Evolutionary conservation across 1,140 invertebrate species (phyloP).

Genomic region (Lordiphosa mommai): DNA sequence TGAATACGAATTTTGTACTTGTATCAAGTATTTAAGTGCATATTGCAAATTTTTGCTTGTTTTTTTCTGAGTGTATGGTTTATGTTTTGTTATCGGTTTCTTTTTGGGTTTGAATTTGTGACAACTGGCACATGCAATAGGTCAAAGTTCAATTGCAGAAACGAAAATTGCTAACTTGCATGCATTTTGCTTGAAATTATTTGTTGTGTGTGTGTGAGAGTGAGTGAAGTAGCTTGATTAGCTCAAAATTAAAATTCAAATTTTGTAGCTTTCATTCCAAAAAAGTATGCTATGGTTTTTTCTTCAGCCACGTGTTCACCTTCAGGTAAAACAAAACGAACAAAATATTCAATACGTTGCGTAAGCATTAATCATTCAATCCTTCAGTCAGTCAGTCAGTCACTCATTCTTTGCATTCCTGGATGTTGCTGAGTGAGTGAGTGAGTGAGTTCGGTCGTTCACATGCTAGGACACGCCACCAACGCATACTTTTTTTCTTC

Average conservation of each 20-base stretch:
- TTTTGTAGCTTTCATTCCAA: too few relatives aligned
- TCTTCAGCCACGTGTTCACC: too few relatives aligned
- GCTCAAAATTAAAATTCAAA: too few relatives aligned
- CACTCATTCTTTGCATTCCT: conserved; percentile 14
- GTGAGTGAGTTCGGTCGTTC: conserved; percentile 33
- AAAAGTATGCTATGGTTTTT: too few relatives aligned
- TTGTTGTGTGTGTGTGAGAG: background rate
- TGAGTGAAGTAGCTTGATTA: background rate
- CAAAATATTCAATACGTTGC: conserved; percentile 8
- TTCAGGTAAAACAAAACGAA: too few relatives aligned
- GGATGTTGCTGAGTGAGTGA: background rate
- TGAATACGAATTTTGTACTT: too few relatives aligned
- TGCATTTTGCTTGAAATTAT: background rate
- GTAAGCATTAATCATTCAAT: conserved; percentile 57
- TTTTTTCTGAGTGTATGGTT: too few relatives aligned
- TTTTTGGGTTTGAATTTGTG: too few relatives aligned
- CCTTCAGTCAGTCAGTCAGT: conserved; percentile 46
- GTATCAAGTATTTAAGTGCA: too few relatives aligned
- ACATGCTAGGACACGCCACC: conserved; percentile 33
- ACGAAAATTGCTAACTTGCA: background rate
- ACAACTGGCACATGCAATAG: too few relatives aligned
- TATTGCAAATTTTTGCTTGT: too few relatives aligned
- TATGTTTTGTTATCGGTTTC: too few relatives aligned
- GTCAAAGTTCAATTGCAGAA: background rate
- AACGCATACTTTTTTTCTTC: background rate